Percentiles rank a stretch among this genome's conserved stretches.
These are phyloP conservation scores for Agrilus biguttatus DNA, from an alignment of 2,888 invertebrate genomes.

Conservation along the genomic window DNA sequence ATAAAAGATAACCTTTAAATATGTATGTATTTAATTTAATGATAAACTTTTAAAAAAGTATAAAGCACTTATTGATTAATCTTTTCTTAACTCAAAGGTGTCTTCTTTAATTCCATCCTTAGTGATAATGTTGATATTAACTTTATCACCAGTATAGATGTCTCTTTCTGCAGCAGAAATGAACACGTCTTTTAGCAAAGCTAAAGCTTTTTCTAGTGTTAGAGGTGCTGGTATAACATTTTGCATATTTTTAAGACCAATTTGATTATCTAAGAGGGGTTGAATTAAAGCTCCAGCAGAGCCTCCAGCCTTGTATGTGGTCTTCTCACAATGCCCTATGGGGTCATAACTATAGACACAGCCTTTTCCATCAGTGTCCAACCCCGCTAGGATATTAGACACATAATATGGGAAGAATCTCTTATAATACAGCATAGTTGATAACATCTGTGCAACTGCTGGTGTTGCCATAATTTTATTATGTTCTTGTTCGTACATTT, in stretches of 20 bases:
- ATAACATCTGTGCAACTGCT: conserved; percentile 90
- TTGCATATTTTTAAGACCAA: conserved; percentile 80
- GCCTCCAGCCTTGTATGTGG: conserved; percentile 77
- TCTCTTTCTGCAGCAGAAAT: conserved; percentile 96
- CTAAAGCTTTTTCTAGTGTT: conserved; percentile 65
- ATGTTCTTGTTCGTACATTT: conserved; percentile 92
- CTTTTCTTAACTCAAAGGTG: conserved; percentile 65
- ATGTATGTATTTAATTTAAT: conserved; percentile 2
- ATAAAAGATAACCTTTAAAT: too few species aligned
- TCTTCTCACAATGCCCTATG: conserved; percentile 84
- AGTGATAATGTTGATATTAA: conserved; percentile 75
- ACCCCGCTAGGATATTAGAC: conserved; percentile 84
- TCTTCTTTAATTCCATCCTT: conserved; percentile 69
- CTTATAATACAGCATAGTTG: conserved; percentile 89
- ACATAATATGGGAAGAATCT: conserved; percentile 98
- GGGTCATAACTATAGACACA: conserved; percentile 95
- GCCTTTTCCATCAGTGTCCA: conserved; percentile 88
- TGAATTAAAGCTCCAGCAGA: conserved; percentile 82
- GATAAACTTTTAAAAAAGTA: too few species aligned
- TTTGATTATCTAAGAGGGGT: conserved; percentile 91
- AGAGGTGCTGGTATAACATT: conserved; percentile 49
- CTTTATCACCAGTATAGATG: conserved; percentile 90
- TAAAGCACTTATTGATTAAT: conserved; percentile 42
- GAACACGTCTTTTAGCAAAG: conserved; percentile 87
- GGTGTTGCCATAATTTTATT: conserved; percentile 83